phyloP scores from a whole-genome alignment of 2,888 invertebrate genomes.

The Hetaerina titia region DNA sequence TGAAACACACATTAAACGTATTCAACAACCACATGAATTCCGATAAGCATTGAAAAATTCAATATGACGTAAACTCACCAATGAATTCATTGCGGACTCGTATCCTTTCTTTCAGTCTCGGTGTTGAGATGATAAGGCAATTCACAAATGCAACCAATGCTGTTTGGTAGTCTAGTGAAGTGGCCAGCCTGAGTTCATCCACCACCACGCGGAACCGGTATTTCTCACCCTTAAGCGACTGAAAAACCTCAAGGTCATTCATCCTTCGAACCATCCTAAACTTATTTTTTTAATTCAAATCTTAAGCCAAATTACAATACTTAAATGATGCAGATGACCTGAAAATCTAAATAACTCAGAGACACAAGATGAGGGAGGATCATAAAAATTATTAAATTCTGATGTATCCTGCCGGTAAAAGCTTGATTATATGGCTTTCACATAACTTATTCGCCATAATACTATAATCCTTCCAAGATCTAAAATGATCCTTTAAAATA shows the following conservation, averaged over 20 bases:
- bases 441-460: too few species aligned
- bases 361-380: background rate
- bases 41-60: slow-evolving; percentile 30
- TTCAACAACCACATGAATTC: slow-evolving; percentile 15
- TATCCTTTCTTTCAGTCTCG: slow-evolving; percentile 91
- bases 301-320: background rate
- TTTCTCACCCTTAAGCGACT: slow-evolving; percentile 92
- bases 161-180: slow-evolving; percentile 92
- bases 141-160: slow-evolving; percentile 96
- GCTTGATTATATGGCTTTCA: too few species aligned
- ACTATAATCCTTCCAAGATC: too few species aligned
- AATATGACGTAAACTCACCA: slow-evolving; percentile 81
- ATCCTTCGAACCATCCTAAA: background rate
- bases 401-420: too few species aligned
- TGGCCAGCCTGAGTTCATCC: slow-evolving; percentile 90
- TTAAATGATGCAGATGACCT: background rate
- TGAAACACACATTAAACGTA: slow-evolving; percentile 60
- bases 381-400: too few species aligned
- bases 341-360: background rate
- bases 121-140: slow-evolving; percentile 95
- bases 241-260: slow-evolving; percentile 72
- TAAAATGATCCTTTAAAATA: too few species aligned
- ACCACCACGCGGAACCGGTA: slow-evolving; percentile 94
- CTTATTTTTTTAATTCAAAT: background rate
- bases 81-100: slow-evolving; percentile 96